Percentiles rank a stretch among this genome's conserved stretches.
These are phyloP conservation scores for Tauraco hartlaubi DNA, from an alignment of 2,797 vertebrate species.

Conservation along the genomic window DNA sequence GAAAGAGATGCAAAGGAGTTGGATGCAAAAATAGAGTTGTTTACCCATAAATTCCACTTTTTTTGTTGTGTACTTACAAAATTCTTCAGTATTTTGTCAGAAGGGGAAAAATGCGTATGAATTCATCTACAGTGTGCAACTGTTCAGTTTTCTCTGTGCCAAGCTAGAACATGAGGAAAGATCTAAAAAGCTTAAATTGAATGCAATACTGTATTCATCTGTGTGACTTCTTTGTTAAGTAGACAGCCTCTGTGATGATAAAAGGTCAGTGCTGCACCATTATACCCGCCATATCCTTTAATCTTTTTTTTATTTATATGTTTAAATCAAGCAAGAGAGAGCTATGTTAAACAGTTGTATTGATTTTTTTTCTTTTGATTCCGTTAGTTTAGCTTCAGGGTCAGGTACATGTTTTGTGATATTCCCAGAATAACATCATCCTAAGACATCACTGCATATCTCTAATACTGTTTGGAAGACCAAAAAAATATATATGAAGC, in stretches of 20 bases:
- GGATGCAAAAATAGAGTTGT: not conserved
- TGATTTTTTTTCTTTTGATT: constrained; percentile 20
- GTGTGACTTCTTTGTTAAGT: constrained; percentile 18
- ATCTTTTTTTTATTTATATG: not conserved
- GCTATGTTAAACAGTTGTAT: not conserved
- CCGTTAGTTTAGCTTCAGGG: constrained; percentile 21
- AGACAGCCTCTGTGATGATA: constrained; percentile 3
- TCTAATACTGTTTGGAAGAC: constrained; percentile 6
- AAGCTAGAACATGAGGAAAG: not conserved
- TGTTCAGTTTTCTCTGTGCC: not conserved
- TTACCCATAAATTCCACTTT: not conserved
- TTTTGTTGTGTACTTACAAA: not conserved
- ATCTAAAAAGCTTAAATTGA: constrained; percentile 22
- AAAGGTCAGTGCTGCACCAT: not conserved
- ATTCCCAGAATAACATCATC: not conserved
- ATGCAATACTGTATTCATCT: not conserved
- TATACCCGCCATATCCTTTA: not conserved
- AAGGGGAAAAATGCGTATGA: not conserved
- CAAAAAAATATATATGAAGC: not conserved
- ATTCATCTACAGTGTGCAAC: not conserved
- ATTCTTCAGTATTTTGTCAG: not conserved
- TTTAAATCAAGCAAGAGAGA: constrained; percentile 28
- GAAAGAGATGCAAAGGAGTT: not conserved
- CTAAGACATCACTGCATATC: not conserved
- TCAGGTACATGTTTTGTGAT: constrained; percentile 10